Evolutionary conservation across 2,113 vertebrate genomes (phyloP), one percentile per base, ranked within the genome.

Genomic region (Calyptommatus sinebrachiatus): DNA sequence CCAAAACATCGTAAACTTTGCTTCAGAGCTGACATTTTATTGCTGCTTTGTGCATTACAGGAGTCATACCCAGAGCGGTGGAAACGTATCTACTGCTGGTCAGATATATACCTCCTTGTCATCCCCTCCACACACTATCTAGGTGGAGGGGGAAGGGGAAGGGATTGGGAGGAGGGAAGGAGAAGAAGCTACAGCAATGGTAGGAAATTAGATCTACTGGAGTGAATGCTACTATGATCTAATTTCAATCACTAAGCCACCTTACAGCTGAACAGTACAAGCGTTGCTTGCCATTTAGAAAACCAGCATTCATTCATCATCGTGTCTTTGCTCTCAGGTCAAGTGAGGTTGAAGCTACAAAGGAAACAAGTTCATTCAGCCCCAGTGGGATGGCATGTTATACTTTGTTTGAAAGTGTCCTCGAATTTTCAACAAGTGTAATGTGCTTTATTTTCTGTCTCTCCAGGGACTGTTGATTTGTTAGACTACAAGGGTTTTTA

Each of bases 321-420:
- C 11, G 57, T n/a, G 45, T 76, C 35, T 78, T 87, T 78, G 75
- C 82, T 85, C 31, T 69, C 71, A 86, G 69, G 85, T 71, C 69
- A 48, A 68, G 1, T 65, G 85, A 79, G 76, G 82, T 86, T 83
- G 0, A 0, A 80, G 80, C 68, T 62, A 75, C 77, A 45, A 73
- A 26, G 50, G 46, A 81, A 84, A 88, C 83, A 83, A 89, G 85
- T 84, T 91, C 87, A 89, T 84, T 88, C 88, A 91, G 82, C 71
- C 82, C 29, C 1, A 5, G 0, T 77, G 66, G 35, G 79, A 87
- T 71, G 76, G 83, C 72, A 81, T 8, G 53, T 65, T 88, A 73
- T 85, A 72, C 76, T 57, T 45, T 26, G 71, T 85, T 72, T 10
- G 70, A 29, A 71, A 80, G 62, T 29, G 84, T 84, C 81, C 90